Conservation (phyloP, 2,113 vertebrate genomes). For the Rhizomys pruinosus region DNA sequence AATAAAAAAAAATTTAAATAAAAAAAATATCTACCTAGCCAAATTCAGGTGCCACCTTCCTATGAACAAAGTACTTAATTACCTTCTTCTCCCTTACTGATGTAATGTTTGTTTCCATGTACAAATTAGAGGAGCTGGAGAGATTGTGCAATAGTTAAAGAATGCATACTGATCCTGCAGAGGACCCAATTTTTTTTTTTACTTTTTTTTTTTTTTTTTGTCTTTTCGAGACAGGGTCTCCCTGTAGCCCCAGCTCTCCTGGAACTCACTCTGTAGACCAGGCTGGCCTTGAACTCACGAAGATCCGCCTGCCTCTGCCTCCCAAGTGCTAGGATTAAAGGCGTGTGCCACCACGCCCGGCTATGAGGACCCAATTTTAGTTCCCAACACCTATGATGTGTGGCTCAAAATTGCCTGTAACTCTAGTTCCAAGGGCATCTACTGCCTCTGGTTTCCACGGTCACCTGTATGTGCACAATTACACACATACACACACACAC, state of each 20-base stretch:
- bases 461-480: neutral
- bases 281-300: no score
- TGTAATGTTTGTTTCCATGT: neutral
- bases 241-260: no score
- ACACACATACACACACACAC: neutral
- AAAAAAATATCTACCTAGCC: slow-evolving; percentile 25
- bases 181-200: neutral
- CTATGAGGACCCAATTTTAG: neutral
- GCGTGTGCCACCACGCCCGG: no score
- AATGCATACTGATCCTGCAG: neutral
- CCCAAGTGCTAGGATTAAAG: no score
- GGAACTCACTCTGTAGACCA: no score
- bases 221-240: no score
- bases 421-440: neutral
- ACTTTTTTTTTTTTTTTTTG: no score
- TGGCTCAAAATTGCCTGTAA: neutral
- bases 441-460: neutral
- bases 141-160: neutral
- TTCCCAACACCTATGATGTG: neutral
- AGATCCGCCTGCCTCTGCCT: no score
- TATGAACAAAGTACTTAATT: neutral
- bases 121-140: neutral
- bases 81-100: no score
- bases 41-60: neutral
- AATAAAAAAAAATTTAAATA: no score